Conservation (phyloP, 2,888 invertebrate species). For the Chrysolina americana region DNA sequence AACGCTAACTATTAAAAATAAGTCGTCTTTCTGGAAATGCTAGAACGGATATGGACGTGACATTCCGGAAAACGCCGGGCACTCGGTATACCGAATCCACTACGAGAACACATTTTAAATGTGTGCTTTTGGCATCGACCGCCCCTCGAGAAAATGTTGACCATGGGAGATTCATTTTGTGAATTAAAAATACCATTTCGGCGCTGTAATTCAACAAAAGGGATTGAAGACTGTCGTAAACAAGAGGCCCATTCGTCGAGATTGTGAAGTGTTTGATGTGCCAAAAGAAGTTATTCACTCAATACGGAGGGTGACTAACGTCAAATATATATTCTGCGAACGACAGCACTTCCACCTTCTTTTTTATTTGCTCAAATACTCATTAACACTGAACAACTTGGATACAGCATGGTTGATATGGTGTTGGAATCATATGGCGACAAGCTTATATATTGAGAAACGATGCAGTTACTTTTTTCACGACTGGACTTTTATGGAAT, state of each 20-base stretch:
- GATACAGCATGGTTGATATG: not conserved
- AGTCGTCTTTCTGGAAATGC: too few relatives aligned
- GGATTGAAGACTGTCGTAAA: slow-evolving; percentile 35
- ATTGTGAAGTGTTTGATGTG: slow-evolving; percentile 38
- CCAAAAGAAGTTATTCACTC: slow-evolving; percentile 41
- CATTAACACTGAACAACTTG: slow-evolving; percentile 16
- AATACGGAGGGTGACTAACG: slow-evolving; percentile 40
- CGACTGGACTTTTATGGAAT: not conserved
- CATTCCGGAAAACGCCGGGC: not conserved
- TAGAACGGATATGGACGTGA: not conserved
- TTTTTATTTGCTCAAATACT: slow-evolving; percentile 34
- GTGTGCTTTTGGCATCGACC: slow-evolving; percentile 12
- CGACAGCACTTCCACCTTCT: slow-evolving; percentile 36
- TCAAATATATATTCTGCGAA: slow-evolving; percentile 39
- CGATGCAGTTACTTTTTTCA: not conserved
- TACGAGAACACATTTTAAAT: not conserved
- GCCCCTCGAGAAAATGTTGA: slow-evolving; percentile 31
- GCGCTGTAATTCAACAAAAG: slow-evolving; percentile 14
- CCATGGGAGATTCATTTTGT: slow-evolving; percentile 36
- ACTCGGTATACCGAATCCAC: not conserved
- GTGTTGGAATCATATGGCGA: not conserved
- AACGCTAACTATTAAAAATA: too few relatives aligned
- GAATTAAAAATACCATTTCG: slow-evolving; percentile 35
- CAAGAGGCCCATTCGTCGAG: slow-evolving; percentile 31
- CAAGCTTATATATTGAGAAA: not conserved